Evolutionary conservation across 2,888 invertebrate genomes (phyloP).

Genomic region (Syritta pipiens): DNA sequence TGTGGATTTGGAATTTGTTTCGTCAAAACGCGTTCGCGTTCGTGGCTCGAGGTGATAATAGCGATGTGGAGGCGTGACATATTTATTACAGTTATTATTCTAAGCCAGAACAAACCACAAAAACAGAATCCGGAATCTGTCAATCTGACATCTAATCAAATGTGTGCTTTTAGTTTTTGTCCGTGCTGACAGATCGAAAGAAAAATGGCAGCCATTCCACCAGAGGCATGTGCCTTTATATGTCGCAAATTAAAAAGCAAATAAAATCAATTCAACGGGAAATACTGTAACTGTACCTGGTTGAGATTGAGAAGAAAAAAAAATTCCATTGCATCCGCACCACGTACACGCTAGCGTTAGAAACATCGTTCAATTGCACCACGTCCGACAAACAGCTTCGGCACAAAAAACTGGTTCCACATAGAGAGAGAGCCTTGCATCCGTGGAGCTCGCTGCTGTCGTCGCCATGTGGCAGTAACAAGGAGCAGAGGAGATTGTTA

Average conservation of each 20-base stretch:
- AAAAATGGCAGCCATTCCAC: slow-evolving; percentile 51
- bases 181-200: slow-evolving; percentile 47
- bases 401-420: slow-evolving; percentile 49
- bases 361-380: slow-evolving; percentile 62
- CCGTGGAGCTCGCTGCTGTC: slow-evolving; percentile 37
- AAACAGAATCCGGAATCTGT: slow-evolving; percentile 44
- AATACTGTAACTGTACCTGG: slow-evolving; percentile 53
- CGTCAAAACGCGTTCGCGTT: slow-evolving; percentile 10
- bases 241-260: slow-evolving; percentile 59
- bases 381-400: slow-evolving; percentile 21
- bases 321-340: slow-evolving; percentile 33
- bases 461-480: slow-evolving; percentile 25
- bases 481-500: slow-evolving; percentile 19
- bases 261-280: slow-evolving; percentile 65
- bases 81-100: slow-evolving; percentile 30
- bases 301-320: slow-evolving; percentile 1
- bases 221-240: slow-evolving; percentile 55
- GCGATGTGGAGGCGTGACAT: slow-evolving; percentile 39
- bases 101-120: slow-evolving; percentile 10
- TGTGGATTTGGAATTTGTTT: slow-evolving; percentile 11
- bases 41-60: slow-evolving; percentile 29
- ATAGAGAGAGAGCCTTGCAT: slow-evolving; percentile 45
- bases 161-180: slow-evolving; percentile 9
- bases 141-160: slow-evolving; percentile 52
- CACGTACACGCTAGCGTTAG: slow-evolving; percentile 51